A percentile compares a stretch with the other conserved stretches of the same genome.
These are phyloP conservation scores for Megathymus violae DNA, from an alignment of 1,140 invertebrate species.

Conservation along the genomic window DNA sequence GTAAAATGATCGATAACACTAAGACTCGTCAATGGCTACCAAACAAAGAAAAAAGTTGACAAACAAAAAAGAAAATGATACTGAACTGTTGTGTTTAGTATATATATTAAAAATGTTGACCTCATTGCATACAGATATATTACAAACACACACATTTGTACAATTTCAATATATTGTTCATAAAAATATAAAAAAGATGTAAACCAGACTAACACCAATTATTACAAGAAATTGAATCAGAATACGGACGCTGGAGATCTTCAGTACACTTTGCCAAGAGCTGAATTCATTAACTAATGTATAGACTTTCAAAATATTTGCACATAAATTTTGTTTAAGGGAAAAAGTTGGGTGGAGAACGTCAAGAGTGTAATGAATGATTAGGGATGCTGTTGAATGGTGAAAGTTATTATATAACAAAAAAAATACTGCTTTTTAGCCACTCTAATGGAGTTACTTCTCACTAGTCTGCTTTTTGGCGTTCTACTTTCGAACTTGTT, in stretches of 20 bases:
- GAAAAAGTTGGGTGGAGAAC: constrained; percentile 44
- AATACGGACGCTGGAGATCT: constrained; percentile 56
- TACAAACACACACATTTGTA: no score
- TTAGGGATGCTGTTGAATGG: constrained; percentile 7
- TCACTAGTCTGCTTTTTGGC: neutral
- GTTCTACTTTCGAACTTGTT: no score
- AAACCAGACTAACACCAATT: neutral
- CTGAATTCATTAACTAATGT: constrained; percentile 79
- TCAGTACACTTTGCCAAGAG: constrained; percentile 62
- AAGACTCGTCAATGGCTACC: no score
- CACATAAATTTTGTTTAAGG: constrained; percentile 70
- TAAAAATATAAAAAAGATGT: no score
- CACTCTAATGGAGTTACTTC: neutral
- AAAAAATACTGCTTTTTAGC: neutral
- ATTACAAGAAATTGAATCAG: constrained; percentile 36
- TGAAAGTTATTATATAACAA: neutral
- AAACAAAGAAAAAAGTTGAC: no score
- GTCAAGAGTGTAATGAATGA: constrained; percentile 28
- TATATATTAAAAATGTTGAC: no score
- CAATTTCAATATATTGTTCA: no score
- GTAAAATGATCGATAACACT: no score
- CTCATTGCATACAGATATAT: no score
- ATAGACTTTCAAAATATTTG: constrained; percentile 75
- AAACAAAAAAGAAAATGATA: no score
- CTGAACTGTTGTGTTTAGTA: no score